A percentile compares a stretch with the other conserved stretches of the same genome.
These are phyloP conservation scores for Gastrophysa polygoni DNA, from an alignment of 2,888 invertebrate species.

Conservation along the genomic window DNA sequence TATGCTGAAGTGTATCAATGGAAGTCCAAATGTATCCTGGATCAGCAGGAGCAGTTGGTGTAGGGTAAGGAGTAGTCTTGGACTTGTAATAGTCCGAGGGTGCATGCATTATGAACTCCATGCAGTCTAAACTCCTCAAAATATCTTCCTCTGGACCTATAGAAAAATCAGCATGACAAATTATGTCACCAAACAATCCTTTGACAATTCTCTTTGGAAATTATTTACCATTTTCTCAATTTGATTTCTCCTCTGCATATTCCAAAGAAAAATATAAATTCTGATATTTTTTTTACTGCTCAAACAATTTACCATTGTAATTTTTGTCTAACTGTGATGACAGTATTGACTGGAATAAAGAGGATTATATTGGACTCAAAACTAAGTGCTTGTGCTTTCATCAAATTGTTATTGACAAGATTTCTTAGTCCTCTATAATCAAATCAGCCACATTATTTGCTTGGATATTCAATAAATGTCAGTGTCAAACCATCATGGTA, in stretches of 20 bases:
- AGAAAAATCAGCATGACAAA: conserved; percentile 14
- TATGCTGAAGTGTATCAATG: conserved; percentile 53
- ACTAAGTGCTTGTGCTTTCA: too few species aligned
- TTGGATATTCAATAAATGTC: too few species aligned
- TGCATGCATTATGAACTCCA: conserved; percentile 93
- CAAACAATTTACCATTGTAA: too few species aligned
- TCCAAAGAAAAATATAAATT: too few species aligned
- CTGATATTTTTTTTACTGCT: too few species aligned
- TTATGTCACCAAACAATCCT: neutral
- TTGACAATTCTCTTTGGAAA: neutral
- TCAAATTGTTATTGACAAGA: too few species aligned
- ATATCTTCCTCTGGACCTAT: conserved; percentile 89
- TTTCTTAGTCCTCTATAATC: too few species aligned
- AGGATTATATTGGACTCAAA: too few species aligned
- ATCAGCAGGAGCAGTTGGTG: conserved; percentile 54
- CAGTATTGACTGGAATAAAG: too few species aligned
- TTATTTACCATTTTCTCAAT: too few species aligned
- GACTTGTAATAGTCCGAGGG: conserved; percentile 89
- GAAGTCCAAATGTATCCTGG: conserved; percentile 71
- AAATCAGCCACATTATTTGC: neutral
- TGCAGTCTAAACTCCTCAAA: conserved; percentile 81
- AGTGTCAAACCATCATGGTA: neutral
- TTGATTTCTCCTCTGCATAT: too few species aligned
- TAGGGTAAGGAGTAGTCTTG: conserved; percentile 77
- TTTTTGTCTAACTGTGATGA: too few species aligned